Base-by-base conservation (phyloP, 2,888 invertebrate genomes). In the Panorpa germanica region DNA sequence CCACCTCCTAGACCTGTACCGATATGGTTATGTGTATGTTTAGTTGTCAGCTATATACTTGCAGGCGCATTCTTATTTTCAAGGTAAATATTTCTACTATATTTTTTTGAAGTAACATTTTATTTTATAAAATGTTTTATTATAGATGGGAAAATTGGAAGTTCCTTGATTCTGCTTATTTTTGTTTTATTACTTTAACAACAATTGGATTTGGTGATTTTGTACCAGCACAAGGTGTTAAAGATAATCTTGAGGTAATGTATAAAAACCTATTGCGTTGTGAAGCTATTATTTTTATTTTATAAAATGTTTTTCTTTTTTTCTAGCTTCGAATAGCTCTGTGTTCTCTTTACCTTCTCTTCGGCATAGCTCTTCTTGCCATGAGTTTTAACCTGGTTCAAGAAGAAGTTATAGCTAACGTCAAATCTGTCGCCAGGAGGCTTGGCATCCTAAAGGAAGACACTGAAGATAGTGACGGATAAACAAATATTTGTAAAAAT, bases 381-480 rank as follows among this genome's bases (percentile, higher is more conserved):
- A 95, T 93, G 93, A 86, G 86, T 44, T 93, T 93, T 56, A 93
- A 93, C 61, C 59, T 93, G 47, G 90, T 93, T 25, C 91, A 90
- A 52, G 88, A 88, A 48, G 85, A 90, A 53, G 86, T 90, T 7
- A 81, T 86, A 38, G 78, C 75, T 35, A 81, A 80, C 46, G 85
- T 88, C 4, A 83, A 85, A 43, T 68, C 73, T 35, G 72, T 90
- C 6, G 90, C 85, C 13, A 77, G 76, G 41, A 70, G 75, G 34
- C 63, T 90, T 33, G 90, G 88, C 24, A 88, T 90, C 49, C 73
- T 90, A 41, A 85, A 85, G 49, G 72, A 78, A 35, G 68, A 70
- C 23, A n/a, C n/a, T n/a, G n/a, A n/a, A n/a, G n/a, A n/a, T n/a
- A n/a, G n/a, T n/a, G n/a, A n/a, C n/a, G n/a, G n/a, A n/a, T n/a